Evolutionary conservation across 2,888 invertebrate species (phyloP), one percentile per base, ranked within the genome.

Genomic region (Matsumyia berberina): DNA sequence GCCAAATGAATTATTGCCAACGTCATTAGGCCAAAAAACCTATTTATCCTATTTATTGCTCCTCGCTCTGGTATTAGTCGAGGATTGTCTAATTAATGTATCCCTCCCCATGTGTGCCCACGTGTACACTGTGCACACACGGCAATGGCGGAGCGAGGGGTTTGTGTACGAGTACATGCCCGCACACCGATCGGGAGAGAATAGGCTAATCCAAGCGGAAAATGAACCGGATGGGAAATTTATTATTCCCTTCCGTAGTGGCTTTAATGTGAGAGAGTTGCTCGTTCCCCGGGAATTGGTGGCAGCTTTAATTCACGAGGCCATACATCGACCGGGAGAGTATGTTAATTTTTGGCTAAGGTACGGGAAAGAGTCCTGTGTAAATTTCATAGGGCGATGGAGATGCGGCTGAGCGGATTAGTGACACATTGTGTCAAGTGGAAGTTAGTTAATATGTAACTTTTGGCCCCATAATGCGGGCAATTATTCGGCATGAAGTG

Each of bases 191-290:
- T n/a, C 29, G 37, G 35, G 24, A 9, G 31, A 35, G 31, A 35
- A 60, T 42, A 39, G 64, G 31, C 67, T 12, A 35, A 67, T 37
- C 19, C 67, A 37, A 39, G 24, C 67, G 62, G 78, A 73, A 78
- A 73, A 78, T 62, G 29, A 69, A 44, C 49, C 83, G 83, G 78
- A 74, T 78, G 73, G 83, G 29, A 83, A 58, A 83, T 83, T 78
- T 83, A 78, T 78, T 78, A 83, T 64, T 78, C 73, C 78, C 83
- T 83, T 78, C 83, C 78, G 83, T 31, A 42, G 69, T 51, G 67
- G 33, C 53, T 33, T 11, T n/a, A 33, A 70, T 58, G 35, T 62
- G 53, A 42, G 37, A 46, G 12, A 11, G 6, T 0, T 5, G 17
- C 31, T 11, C 15, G 6, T 24, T 4, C 15, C 31, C 4, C 19